Conservation (phyloP, 2,797 vertebrate species). For the Periparus ater region DNA sequence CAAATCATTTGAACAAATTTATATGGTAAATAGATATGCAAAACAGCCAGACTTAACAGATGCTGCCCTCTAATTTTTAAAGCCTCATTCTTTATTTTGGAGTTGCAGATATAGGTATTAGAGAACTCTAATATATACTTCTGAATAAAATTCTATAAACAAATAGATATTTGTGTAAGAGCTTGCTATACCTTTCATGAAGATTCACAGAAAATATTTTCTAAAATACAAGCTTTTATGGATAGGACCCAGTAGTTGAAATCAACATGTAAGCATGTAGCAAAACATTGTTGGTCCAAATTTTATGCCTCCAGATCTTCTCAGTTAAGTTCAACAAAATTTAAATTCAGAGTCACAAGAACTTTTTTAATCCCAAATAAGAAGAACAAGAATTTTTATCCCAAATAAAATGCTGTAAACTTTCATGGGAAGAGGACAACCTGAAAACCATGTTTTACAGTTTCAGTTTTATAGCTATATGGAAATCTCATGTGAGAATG, state of each 20-base stretch:
- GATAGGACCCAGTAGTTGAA: background rate
- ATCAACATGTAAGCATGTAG: background rate
- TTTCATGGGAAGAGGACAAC: background rate
- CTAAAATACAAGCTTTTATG: background rate
- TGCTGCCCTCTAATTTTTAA: constrained; percentile 50
- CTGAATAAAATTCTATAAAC: background rate
- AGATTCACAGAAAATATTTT: background rate
- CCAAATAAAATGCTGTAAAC: background rate
- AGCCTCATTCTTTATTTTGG: constrained; percentile 30
- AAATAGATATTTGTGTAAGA: background rate
- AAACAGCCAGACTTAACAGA: constrained; percentile 44
- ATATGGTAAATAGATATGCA: constrained; percentile 50
- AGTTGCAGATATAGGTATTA: background rate
- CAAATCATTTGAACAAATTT: constrained; percentile 79
- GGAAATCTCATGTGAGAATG: background rate
- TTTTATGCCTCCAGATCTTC: background rate
- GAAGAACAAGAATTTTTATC: background rate
- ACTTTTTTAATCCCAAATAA: background rate
- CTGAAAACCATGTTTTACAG: background rate
- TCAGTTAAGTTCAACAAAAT: background rate
- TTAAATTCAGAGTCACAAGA: background rate
- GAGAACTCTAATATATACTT: background rate
- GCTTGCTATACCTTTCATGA: background rate
- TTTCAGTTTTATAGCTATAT: background rate
- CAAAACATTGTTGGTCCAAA: background rate